A percentile compares a stretch with the other conserved stretches of the same genome.
phyloP scores from a whole-genome alignment of 2,888 invertebrate genomes.

The Sussaba pulchella region DNA sequence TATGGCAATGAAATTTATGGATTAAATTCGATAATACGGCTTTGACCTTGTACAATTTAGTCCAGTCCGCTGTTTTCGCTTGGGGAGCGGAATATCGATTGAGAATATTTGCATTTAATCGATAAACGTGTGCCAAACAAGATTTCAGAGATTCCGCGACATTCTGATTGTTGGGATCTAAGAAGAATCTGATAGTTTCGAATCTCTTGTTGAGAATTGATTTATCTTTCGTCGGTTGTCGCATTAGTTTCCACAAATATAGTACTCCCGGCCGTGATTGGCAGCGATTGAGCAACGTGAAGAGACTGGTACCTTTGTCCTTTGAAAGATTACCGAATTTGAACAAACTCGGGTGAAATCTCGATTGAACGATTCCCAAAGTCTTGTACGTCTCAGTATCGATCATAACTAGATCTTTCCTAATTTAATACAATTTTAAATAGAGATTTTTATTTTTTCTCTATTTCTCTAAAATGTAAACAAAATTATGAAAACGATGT shows the following conservation, averaged over 20 bases:
- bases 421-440: slow-evolving; percentile 76
- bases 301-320: slow-evolving; percentile 90
- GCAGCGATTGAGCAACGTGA: slow-evolving; percentile 89
- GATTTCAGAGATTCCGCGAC: slow-evolving; percentile 85
- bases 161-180: slow-evolving; percentile 87
- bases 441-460: too few species aligned
- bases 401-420: slow-evolving; percentile 89
- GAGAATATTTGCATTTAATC: slow-evolving; percentile 72
- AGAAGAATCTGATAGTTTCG: slow-evolving; percentile 89
- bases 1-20: too few species aligned
- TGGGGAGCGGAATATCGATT: slow-evolving; percentile 75
- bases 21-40: neutral
- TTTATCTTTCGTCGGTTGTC: slow-evolving; percentile 89
- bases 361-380: slow-evolving; percentile 91
- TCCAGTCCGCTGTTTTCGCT: slow-evolving; percentile 78
- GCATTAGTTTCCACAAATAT: slow-evolving; percentile 89
- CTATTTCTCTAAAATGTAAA: too few species aligned
- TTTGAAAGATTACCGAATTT: slow-evolving; percentile 87
- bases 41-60: slow-evolving; percentile 76
- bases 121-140: slow-evolving; percentile 73
- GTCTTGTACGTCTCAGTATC: slow-evolving; percentile 91
- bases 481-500: too few species aligned
- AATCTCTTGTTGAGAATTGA: slow-evolving; percentile 87
- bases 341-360: slow-evolving; percentile 91
- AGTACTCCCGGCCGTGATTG: slow-evolving; percentile 89